Evolutionary conservation across 2,888 invertebrate species (phyloP).

Genomic region (Agriopis aurantiaria): DNA sequence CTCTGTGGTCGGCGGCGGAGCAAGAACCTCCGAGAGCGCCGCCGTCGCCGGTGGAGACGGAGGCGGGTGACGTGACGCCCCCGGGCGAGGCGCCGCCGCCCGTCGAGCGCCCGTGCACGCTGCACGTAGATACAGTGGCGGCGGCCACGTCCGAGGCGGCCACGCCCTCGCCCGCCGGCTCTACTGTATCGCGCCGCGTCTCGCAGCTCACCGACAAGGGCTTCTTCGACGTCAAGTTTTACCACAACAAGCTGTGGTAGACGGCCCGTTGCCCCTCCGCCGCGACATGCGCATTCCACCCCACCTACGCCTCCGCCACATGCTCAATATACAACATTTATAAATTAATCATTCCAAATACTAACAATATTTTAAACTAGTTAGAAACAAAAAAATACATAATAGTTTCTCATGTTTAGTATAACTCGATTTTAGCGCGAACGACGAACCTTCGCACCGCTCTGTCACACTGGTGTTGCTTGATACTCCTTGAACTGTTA

Average conservation of each 20-base stretch:
- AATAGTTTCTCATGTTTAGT: too few species aligned
- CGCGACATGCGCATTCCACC: slow-evolving; percentile 4
- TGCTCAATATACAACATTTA: slow-evolving; percentile 5
- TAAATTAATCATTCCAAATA: slow-evolving; percentile 19
- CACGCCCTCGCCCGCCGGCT: slow-evolving; percentile 51
- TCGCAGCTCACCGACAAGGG: slow-evolving; percentile 88
- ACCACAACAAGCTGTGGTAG: slow-evolving; percentile 92
- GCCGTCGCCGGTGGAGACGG: slow-evolving; percentile 12
- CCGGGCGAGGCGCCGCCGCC: slow-evolving; percentile 4
- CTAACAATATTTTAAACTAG: neutral
- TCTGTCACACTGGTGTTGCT: too few species aligned
- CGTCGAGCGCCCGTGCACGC: slow-evolving; percentile 26
- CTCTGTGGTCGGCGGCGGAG: neutral
- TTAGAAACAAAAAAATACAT: neutral
- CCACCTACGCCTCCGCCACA: neutral
- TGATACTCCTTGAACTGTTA: neutral
- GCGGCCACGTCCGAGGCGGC: slow-evolving; percentile 37
- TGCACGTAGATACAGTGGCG: slow-evolving; percentile 24
- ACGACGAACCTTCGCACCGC: too few species aligned
- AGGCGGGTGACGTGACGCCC: slow-evolving; percentile 3
- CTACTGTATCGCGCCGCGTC: slow-evolving; percentile 56
- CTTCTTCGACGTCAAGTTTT: slow-evolving; percentile 92
- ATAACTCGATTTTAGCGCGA: too few species aligned
- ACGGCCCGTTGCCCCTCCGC: neutral
- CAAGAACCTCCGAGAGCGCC: too few species aligned